Evolutionary conservation across 2,113 vertebrate species (phyloP), one percentile per base, ranked within the genome.

Genomic region (Cromileptes altivelis): DNA sequence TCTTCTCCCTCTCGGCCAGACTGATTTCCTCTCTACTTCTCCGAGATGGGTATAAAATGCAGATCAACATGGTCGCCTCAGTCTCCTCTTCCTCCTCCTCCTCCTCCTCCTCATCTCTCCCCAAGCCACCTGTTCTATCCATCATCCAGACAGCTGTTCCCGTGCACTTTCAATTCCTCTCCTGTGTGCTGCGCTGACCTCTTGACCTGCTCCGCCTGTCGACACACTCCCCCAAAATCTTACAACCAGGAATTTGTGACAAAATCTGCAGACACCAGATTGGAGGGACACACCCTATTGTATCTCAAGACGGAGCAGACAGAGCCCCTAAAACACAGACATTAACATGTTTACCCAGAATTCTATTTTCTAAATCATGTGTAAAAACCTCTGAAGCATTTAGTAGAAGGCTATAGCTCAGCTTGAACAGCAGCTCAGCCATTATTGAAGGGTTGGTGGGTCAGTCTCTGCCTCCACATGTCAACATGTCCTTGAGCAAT

Each of bases 111-210:
- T 80, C 84, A 55, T 88, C 81, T 84, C 75, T 68, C 56, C 65
- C 84, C 21, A n/a, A 78, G 70, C 57, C 81, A 83, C 78, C 80
- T 84, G 86, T 76, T 91, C 92, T 82, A 94, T 93, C 86, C 88
- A 91, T 94, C 93, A 92, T 90, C 74, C 33, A 74, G 93, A 94
- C 90, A 90, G 88, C 88, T 75, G 78, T 49, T 92, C 76, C 82
- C 78, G 76, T 60, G 75, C 90, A 78, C 75, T 75, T 80, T 78
- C 86, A 88, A 86, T 80, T 86, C 75, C 65, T 70, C 70, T 23
- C 75, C 68, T 62, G n/a, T 70, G 23, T 62, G 64, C 71, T 10
- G 64, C 42, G 0, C 15, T 67, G 77, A 92, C 87, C 90, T 85
- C 63, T 75, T 37, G 87, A 42, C 47, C 70, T 4, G 7, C 47